Base-by-base conservation (phyloP, 2,113 vertebrate species). In the Microtus pennsylvanicus region DNA sequence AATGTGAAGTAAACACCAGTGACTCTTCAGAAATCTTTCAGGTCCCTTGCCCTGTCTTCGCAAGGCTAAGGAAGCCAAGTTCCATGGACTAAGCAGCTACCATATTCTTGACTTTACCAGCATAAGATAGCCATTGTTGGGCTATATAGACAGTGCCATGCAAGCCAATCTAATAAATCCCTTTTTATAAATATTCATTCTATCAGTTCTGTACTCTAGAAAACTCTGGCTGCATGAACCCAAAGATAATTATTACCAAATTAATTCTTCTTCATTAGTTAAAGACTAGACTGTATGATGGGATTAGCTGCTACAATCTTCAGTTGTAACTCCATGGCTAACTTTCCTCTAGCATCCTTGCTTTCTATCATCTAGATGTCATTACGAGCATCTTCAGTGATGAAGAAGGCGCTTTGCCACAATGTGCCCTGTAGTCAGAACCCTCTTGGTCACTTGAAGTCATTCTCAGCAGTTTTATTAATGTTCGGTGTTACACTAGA, bases 291-390 rank as follows among this genome's bases (percentile, higher is more conserved):
- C 11, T 83, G 0, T 3, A 67, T 94, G 83, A 90, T 2, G 11
- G 86, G 47, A 85, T 92, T 74, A 82, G 55, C 65, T 91, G 28
- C 82, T 96, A 95, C 95, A 55, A 75, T 95, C 92, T 96, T 90
- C 22, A 67, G 33, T 28, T 78, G 77, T 87, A 96, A 92, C 70
- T 93, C 93, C 50, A 78, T 83, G 38, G 69, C 89, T 95, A 90
- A 94, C 50, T 90, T 94, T 85, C 42, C 86, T 55, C 76, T 85
- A 16, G 52, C 55, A n/a, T 35, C 24, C n/a, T 52, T 93, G 16
- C 7, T 70, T 77, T 78, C 1, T 80, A 85, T 52, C 33, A 28
- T 78, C 42, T 11, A 13, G 38, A 26, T 82, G n/a, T 86, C 65
- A 89, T 81, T 76, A 74, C 7, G 55, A 94, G 22, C 82, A 88